Evolutionary conservation across 2,797 vertebrate species (phyloP), one percentile per base, ranked within the genome.

Genomic region (Falco concolor): DNA sequence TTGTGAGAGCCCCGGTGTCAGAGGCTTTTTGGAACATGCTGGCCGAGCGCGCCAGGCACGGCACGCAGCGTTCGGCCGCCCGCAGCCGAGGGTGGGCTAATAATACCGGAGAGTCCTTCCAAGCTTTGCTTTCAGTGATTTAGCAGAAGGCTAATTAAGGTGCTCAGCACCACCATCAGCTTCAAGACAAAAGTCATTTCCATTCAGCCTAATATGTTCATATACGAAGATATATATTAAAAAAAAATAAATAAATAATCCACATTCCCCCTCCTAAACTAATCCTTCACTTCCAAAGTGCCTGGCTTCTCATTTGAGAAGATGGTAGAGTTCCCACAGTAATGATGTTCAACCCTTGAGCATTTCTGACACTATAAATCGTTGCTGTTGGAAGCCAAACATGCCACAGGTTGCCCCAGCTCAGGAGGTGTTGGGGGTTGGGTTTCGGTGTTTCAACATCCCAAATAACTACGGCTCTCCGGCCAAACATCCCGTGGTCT

Each of bases 1-100:
- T 27, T 91, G 89, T 85, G 93, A 95, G 91, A 95, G 60, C 68
- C 78, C 84, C 38, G 11, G 73, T 83, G 86, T 85, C 63, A 30
- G 52, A 89, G 72, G 82, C 78, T 53, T 82, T 82, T 74, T 7
- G 49, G 44, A 86, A 59, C 54, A 57, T 40, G 32, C 54, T 86
- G 82, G 89, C 89, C 72, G 13, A 77, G 84, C 75, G 15, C 20
- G 5, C 87, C 87, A 74, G 89, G 87, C 92, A 38, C 42, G 84
- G 85, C 84, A 84, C 69, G 89, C 94, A 74, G 86, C 60, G 68
- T 44, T 65, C 14, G 1, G 69, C 68, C 23, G 84, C 84, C 89
- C 24, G 56, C 70, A 82, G 89, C 94, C 75, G 64, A 85, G 89
- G 63, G 83, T 65, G 49, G 56, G 60, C 76, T 91, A 92, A 95